Percentiles rank a stretch among this genome's conserved stretches.
Evolutionary conservation across 1,140 invertebrate species (phyloP).

Genomic region (Trichoplusia ni): DNA sequence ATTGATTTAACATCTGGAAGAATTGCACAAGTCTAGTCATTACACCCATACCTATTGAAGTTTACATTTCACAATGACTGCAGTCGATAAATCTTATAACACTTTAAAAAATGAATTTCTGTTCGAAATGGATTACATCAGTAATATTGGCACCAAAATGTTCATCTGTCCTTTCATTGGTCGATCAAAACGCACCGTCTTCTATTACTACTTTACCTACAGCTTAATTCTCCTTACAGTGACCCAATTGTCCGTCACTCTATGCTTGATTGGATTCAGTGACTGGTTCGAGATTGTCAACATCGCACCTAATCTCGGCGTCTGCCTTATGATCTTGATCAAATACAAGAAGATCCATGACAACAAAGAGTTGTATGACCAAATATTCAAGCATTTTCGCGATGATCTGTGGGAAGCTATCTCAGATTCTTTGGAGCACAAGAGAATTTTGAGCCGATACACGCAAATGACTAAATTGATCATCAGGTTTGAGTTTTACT

Average conservation of each 20-base stretch:
- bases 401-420: slow-evolving; percentile 55
- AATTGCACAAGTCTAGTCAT: too few relatives aligned
- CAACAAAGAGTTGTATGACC: slow-evolving; percentile 52
- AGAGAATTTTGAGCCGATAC: slow-evolving; percentile 51
- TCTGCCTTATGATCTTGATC: slow-evolving; percentile 58
- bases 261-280: slow-evolving; percentile 44
- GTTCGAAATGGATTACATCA: slow-evolving; percentile 52
- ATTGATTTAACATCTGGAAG: too few relatives aligned
- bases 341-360: slow-evolving; percentile 58
- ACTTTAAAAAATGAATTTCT: slow-evolving; percentile 40
- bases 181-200: slow-evolving; percentile 39
- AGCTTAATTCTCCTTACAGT: slow-evolving; percentile 48
- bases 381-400: slow-evolving; percentile 57
- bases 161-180: slow-evolving; percentile 58
- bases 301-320: slow-evolving; percentile 66
- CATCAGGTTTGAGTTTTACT: slow-evolving; percentile 56
- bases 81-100: neutral
- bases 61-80: neutral
- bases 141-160: slow-evolving; percentile 48
- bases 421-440: slow-evolving; percentile 42
- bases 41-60: too few relatives aligned
- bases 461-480: slow-evolving; percentile 45
- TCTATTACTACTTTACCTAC: slow-evolving; percentile 46
- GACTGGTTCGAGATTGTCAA: slow-evolving; percentile 66
- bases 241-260: slow-evolving; percentile 54